Base-by-base conservation (phyloP, 1,140 invertebrate species). In the Danaus melanippus region DNA sequence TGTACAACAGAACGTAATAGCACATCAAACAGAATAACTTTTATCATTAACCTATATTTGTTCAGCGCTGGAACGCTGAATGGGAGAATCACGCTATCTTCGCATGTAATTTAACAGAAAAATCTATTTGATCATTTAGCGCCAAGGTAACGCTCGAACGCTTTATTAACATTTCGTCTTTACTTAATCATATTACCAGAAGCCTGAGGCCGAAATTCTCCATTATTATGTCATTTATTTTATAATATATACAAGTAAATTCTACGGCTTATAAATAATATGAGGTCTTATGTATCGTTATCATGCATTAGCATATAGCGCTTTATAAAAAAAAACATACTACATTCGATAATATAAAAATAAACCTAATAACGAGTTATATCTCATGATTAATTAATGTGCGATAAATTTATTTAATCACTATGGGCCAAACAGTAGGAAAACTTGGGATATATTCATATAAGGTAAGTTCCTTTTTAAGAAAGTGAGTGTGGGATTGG, bases 51-150 rank as follows among this genome's bases (percentile, higher is more conserved):
- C 45, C 50, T 53, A 56, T 47, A 50, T 64, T 53, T 49, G 32
- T 32, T 15, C 46, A 53, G 11, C 56, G 41, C 42, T 52, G 46
- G 50, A 53, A 52, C 48, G 53, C 50, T 53, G 46, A 53, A 58
- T 44, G 41, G 42, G 39, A 49, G 46, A 45, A 50, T 53, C 57
- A 58, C 51, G 57, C 46, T 42, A 53, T 50, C 51, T 53, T 10
- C 52, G 45, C 56, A 40, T 56, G 57, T 59, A 56, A 56, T 64
- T 55, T 41, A 58, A 53, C 49, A 44, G 17, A 64, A 60, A 64
- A 64, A 64, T 42, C 57, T 45, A 57, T 53, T 56, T 50, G 55
- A 57, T 39, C 53, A 56, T 59, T 59, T 53, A 55, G 17, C 32
- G 42, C 56, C 43, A 64, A 50, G 44, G 54, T 53, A 46, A 58